phyloP scores from a whole-genome alignment of 2,888 invertebrate genomes.

The Ceratothoa steindachneri region DNA sequence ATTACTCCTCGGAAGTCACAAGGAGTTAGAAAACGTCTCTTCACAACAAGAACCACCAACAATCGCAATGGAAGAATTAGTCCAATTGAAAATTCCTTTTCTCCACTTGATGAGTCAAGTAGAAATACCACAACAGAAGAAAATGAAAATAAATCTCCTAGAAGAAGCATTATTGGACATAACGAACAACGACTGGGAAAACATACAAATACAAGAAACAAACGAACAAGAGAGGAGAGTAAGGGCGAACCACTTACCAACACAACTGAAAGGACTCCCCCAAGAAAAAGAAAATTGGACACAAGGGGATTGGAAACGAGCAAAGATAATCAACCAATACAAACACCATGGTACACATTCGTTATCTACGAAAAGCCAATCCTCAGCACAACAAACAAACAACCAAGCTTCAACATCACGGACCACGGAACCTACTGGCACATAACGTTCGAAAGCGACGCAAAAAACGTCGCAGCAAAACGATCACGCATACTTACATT shows the following conservation, averaged over 20 bases:
- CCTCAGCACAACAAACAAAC: background rate
- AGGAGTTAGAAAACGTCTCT: background rate
- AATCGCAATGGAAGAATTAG: background rate
- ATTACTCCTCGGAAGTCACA: background rate
- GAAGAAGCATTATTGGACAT: background rate
- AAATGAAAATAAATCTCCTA: too few relatives aligned
- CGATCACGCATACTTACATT: background rate
- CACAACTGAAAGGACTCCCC: slow-evolving; percentile 14
- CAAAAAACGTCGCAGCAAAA: background rate
- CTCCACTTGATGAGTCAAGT: too few relatives aligned
- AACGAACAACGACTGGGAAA: background rate
- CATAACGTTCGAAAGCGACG: background rate
- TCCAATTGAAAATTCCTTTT: background rate
- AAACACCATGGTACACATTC: background rate
- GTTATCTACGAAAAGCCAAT: background rate
- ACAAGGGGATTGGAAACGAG: slow-evolving; percentile 20
- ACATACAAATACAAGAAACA: background rate
- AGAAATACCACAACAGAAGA: too few relatives aligned
- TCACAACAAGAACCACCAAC: background rate
- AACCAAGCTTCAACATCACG: slow-evolving; percentile 7
- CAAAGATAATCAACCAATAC: slow-evolving; percentile 13
- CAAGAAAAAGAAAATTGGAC: slow-evolving; percentile 19
- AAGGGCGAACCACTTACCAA: background rate
- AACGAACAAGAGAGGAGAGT: background rate
- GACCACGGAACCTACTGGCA: slow-evolving; percentile 18